A percentile compares a stretch with the other conserved stretches of the same genome.
Evolutionary conservation across 2,797 vertebrate species (phyloP).

Genomic region (Erpetoichthys calabaricus): DNA sequence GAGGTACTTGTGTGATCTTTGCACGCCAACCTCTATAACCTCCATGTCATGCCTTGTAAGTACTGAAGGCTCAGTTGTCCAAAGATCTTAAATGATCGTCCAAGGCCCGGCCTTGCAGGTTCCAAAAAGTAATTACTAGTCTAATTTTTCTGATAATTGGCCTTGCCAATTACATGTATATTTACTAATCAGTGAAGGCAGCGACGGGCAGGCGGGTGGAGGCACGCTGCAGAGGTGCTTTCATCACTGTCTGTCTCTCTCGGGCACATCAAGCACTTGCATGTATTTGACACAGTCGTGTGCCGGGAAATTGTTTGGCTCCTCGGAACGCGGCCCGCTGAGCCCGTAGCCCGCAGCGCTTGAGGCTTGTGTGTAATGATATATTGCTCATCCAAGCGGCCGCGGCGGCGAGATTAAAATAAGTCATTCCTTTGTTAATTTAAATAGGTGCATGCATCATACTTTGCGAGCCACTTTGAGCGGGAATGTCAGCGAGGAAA

Average conservation of each 20-base stretch:
- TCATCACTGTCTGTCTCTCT: constrained; percentile 66
- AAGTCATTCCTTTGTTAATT: constrained; percentile 97
- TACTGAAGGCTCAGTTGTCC: too few species aligned
- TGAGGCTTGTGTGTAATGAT: constrained; percentile 84
- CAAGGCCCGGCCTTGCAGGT: too few species aligned
- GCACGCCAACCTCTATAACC: too few species aligned
- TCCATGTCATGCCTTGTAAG: too few species aligned
- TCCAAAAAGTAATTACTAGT: constrained; percentile 71
- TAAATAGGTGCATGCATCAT: constrained; percentile 95
- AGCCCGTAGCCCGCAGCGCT: constrained; percentile 77
- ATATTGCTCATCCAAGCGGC: constrained; percentile 83
- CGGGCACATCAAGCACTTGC: constrained; percentile 67
- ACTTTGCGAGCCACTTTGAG: constrained; percentile 75
- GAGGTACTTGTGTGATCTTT: too few species aligned
- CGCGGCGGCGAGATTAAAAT: constrained; percentile 78
- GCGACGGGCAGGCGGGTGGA: constrained; percentile 35
- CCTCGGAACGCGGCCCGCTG: constrained; percentile 68
- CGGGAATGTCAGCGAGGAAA: constrained; percentile 41
- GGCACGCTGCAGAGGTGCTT: constrained; percentile 69
- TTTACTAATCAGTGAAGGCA: constrained; percentile 80
- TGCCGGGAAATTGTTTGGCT: constrained; percentile 82
- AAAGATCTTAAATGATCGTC: too few species aligned
- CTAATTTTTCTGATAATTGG: constrained; percentile 97
- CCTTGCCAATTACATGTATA: constrained; percentile 98
- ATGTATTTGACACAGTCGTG: constrained; percentile 74